These are phyloP conservation scores for Celastrina argiolus DNA, from an alignment of 2,888 invertebrate species.

Conservation along the genomic window DNA sequence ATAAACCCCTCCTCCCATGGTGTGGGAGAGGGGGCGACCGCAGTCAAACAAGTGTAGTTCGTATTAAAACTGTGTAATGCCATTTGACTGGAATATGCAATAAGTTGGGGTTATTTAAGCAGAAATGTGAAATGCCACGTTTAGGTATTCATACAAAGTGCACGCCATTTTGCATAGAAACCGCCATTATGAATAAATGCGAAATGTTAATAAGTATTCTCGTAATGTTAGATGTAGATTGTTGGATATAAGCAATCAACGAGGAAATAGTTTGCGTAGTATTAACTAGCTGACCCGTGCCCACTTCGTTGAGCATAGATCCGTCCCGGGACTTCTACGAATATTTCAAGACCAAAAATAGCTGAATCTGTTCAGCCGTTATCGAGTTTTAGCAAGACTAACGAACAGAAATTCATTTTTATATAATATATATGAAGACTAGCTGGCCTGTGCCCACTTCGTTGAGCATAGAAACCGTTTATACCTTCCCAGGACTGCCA, in stretches of 20 bases:
- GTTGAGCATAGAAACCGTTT: too few relatives aligned
- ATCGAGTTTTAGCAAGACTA: too few relatives aligned
- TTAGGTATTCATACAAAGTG: constrained; percentile 5
- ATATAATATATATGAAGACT: too few relatives aligned
- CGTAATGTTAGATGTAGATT: background rate
- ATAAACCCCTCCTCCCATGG: background rate
- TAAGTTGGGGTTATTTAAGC: constrained; percentile 1
- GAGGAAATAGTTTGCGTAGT: background rate
- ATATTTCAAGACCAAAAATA: too few relatives aligned
- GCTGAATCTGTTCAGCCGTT: too few relatives aligned
- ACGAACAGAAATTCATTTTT: too few relatives aligned
- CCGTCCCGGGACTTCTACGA: too few relatives aligned
- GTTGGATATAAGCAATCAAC: background rate
- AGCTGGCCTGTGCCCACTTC: too few relatives aligned
- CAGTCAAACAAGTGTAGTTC: background rate
- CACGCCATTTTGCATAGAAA: background rate
- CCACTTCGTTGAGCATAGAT: too few relatives aligned
- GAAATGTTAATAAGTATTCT: background rate
- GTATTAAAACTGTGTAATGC: constrained; percentile 1
- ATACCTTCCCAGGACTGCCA: too few relatives aligned
- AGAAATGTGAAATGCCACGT: background rate
- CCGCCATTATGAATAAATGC: background rate
- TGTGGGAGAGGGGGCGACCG: background rate
- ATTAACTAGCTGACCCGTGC: too few relatives aligned
- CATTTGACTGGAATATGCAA: constrained; percentile 1